Percentiles rank a stretch among this genome's conserved stretches.
These are phyloP conservation scores for Nicator chloris DNA, from an alignment of 2,113 vertebrate genomes.

Conservation along the genomic window DNA sequence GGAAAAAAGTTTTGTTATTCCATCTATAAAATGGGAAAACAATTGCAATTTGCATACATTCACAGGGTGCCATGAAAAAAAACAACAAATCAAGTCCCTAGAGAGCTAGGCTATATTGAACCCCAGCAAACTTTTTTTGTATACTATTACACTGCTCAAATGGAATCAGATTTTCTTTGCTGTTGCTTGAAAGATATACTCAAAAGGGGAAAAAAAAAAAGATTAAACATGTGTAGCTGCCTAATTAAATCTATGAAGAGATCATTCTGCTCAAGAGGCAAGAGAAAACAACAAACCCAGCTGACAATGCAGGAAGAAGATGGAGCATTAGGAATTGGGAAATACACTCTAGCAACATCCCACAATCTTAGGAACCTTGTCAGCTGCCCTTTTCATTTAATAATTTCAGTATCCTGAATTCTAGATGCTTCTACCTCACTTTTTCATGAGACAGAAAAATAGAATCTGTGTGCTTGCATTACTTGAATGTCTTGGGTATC, in stretches of 20 bases:
- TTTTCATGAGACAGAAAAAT: not conserved
- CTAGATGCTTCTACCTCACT: not conserved
- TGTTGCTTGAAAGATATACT: constrained; percentile 9
- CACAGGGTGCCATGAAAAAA: not conserved
- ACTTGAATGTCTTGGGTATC: not conserved
- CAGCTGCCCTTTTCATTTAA: not conserved
- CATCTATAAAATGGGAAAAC: not conserved
- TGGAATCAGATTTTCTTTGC: not conserved
- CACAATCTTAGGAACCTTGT: not conserved
- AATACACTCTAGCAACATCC: not conserved
- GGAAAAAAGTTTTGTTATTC: not conserved
- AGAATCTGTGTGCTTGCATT: not conserved
- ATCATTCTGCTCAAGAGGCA: constrained; percentile 25
- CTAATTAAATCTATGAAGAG: constrained; percentile 27
- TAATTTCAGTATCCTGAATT: not conserved
- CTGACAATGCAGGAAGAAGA: not conserved
- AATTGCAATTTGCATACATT: not conserved
- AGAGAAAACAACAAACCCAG: constrained; percentile 9
- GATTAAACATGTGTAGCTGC: constrained; percentile 15
- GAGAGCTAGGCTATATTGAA: not conserved
- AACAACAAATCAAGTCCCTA: not conserved
- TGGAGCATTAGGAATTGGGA: not conserved
- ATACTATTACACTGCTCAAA: not conserved
- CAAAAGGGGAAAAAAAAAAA: not conserved
- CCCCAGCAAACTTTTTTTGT: not conserved